These are phyloP conservation scores for Rotaria macrura DNA, from an alignment of 2,888 invertebrate species.

Conservation along the genomic window DNA sequence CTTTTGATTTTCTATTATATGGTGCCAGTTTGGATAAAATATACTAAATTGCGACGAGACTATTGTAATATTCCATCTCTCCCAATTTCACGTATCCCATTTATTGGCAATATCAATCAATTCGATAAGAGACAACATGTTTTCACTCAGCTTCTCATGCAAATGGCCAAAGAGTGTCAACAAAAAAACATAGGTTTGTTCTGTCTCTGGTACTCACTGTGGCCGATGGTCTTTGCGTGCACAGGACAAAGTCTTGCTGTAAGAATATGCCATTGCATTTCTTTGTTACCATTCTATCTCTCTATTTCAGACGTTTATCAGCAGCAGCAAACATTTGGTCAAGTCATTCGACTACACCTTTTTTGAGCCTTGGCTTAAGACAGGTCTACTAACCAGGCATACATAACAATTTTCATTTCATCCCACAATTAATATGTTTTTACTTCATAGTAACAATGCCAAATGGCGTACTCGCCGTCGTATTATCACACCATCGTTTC, in stretches of 20 bases:
- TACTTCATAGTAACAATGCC: constrained; percentile 50
- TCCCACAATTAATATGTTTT: too few species aligned
- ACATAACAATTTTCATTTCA: too few species aligned
- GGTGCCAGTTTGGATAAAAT: too few species aligned
- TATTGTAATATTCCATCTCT: not conserved
- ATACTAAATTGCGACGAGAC: not conserved
- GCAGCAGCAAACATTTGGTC: constrained; percentile 41
- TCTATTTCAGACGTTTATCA: not conserved
- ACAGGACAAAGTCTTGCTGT: not conserved
- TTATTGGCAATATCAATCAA: not conserved
- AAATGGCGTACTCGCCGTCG: constrained; percentile 64
- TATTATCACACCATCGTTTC: constrained; percentile 66
- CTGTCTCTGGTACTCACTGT: not conserved
- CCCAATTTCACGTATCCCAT: not conserved
- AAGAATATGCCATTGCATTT: not conserved
- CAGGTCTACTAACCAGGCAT: constrained; percentile 52
- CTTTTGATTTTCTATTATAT: too few species aligned
- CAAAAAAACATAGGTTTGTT: not conserved
- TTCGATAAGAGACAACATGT: not conserved
- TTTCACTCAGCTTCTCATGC: not conserved
- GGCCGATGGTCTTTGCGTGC: not conserved
- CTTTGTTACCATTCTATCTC: not conserved
- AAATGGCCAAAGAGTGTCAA: not conserved
- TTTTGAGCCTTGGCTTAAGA: constrained; percentile 53
- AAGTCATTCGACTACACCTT: constrained; percentile 50